Conservation (phyloP, 2,113 vertebrate species). For the Caranx ignobilis region DNA sequence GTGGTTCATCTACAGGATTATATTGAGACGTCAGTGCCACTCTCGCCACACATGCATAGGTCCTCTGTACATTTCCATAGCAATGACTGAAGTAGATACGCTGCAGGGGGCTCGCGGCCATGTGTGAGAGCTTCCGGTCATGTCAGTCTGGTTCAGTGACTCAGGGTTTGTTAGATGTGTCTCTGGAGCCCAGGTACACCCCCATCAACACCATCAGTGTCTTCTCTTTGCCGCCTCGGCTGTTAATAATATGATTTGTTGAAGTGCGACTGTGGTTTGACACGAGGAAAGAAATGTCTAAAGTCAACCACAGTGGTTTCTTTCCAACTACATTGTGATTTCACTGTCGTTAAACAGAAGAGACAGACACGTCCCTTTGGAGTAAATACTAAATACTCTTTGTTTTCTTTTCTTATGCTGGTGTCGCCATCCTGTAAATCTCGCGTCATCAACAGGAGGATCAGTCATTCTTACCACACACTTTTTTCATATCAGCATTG, state of each 20-base stretch:
- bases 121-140: not conserved
- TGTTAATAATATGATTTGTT: not conserved
- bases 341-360: not conserved
- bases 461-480: not conserved
- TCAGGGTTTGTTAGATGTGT: not conserved
- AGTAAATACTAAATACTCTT: not conserved
- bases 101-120: not conserved
- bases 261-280: not conserved
- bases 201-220: not conserved
- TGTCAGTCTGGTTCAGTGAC: not conserved
- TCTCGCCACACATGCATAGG: not conserved
- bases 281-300: not conserved
- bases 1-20: not conserved
- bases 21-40: not conserved
- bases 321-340: not conserved
- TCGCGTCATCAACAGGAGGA: not conserved
- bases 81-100: not conserved
- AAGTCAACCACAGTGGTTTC: not conserved
- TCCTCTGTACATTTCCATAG: constrained; percentile 1
- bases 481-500: constrained; percentile 1
- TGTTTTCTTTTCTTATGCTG: not conserved
- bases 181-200: not conserved
- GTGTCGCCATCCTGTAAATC: not conserved
- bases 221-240: not conserved
- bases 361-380: not conserved